Evolutionary conservation across 2,888 invertebrate genomes (phyloP), one percentile per base, ranked within the genome.

Genomic region (Lochmaea crataegi): DNA sequence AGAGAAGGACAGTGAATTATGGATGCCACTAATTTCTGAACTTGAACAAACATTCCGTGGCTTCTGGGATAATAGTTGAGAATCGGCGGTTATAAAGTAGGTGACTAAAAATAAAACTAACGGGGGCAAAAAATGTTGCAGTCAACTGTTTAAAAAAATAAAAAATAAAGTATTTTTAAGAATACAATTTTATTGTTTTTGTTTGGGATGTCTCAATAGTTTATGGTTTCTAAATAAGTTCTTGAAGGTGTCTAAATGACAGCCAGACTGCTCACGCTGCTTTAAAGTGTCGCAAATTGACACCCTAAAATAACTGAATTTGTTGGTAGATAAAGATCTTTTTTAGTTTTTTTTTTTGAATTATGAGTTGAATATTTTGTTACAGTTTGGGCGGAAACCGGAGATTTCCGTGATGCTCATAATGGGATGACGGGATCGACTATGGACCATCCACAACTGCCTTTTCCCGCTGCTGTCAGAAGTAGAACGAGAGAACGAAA

Each of bases 361-460:
- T 38, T 9, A 38, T 38, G 1, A 38, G 32, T 22, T 22, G 18
- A 56, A 22, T 48, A 77, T 75, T 83, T 81, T 87, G 86, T 92
- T 91, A 80, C 92, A 96, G 95, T 95, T 86, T 95, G 95, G 95
- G 94, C 95, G 77, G 95, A 95, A 88, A 93, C 94, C 72, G 94
- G 94, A 77, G 95, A 95, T 89, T 95, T 95, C 87, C 91, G 95
- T 81, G 95, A 95, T 88, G 91, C 94, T 78, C 94, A 94, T 82
- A 74, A 72, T 10, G 74, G 74, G 2, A 74, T 74, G 71, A 88
- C 88, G 14, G 85, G 89, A 80, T 86, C 91, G 2, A 89, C 89
- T 81, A 89, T 91, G 88, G 91, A 91, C 85, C 90, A 90, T 84
- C 91, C 92, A 71, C 93, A 93, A 78, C 87, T 93, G 83, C 91